phyloP scores from a whole-genome alignment of 2,888 invertebrate species.

The Actias luna region DNA sequence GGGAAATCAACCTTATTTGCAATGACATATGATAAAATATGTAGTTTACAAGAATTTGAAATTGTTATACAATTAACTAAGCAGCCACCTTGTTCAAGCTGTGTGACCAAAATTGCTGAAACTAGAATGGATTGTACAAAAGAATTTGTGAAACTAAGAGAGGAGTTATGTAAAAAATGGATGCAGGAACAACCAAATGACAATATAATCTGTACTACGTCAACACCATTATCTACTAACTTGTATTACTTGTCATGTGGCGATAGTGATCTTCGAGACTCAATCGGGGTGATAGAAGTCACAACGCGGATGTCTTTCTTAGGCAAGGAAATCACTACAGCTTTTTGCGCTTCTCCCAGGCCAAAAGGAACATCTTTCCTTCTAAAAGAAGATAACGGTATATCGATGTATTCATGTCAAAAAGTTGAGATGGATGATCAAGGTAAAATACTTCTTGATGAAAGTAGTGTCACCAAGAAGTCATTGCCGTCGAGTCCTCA shows the following conservation, averaged over 20 bases:
- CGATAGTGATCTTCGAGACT: constrained; percentile 51
- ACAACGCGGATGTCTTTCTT: constrained; percentile 71
- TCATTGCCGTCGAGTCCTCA: constrained; percentile 29
- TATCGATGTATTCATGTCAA: constrained; percentile 72
- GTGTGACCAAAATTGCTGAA: constrained; percentile 67
- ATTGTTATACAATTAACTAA: constrained; percentile 61
- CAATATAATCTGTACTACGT: constrained; percentile 67
- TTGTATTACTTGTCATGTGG: constrained; percentile 67
- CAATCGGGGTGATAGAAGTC: constrained; percentile 70
- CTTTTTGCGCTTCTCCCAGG: constrained; percentile 60
- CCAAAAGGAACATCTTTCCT: constrained; percentile 55
- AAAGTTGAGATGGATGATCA: constrained; percentile 74
- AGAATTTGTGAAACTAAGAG: constrained; percentile 57
- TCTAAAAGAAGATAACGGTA: constrained; percentile 66
- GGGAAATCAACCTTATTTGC: constrained; percentile 73
- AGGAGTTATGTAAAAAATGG: constrained; percentile 71
- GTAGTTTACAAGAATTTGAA: constrained; percentile 60
- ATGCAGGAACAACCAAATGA: constrained; percentile 61
- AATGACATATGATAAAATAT: constrained; percentile 76
- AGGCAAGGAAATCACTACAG: constrained; percentile 75
- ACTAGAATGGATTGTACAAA: constrained; percentile 64
- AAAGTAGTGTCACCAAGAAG: constrained; percentile 56
- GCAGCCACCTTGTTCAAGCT: constrained; percentile 68
- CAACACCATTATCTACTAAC: constrained; percentile 64
- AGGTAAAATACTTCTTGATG: constrained; percentile 70